A percentile compares a stretch with the other conserved stretches of the same genome.
phyloP scores from a whole-genome alignment of 2,113 vertebrate species.

The Argyrosomus japonicus region DNA sequence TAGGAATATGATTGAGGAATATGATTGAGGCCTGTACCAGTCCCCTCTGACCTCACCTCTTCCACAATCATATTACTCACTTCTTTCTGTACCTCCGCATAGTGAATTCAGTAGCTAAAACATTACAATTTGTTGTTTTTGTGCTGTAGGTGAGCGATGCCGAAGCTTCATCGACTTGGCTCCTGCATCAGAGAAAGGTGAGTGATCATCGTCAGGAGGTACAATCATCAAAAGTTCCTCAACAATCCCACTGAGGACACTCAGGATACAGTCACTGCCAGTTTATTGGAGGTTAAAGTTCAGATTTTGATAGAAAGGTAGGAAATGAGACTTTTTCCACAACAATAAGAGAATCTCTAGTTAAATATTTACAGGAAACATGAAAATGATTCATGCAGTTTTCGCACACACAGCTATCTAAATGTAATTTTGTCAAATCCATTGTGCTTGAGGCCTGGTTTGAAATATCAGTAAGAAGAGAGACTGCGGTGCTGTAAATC shows the following conservation, averaged over 20 bases:
- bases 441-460: not conserved
- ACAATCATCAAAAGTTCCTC: not conserved
- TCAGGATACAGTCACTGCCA: not conserved
- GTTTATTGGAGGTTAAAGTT: not conserved
- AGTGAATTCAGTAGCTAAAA: not conserved
- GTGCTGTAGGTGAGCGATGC: slow-evolving; percentile 89
- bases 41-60: not conserved
- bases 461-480: not conserved
- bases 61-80: not conserved
- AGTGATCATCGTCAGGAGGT: slow-evolving; percentile 55
- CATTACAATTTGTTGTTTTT: slow-evolving; percentile 51
- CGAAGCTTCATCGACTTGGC: slow-evolving; percentile 96
- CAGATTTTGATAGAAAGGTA: not conserved
- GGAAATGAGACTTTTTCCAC: not conserved
- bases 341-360: not conserved
- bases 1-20: not conserved
- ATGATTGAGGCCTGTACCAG: not conserved
- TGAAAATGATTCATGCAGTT: not conserved
- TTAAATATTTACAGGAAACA: not conserved
- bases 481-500: not conserved
- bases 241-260: not conserved
- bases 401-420: not conserved
- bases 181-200: slow-evolving; percentile 95
- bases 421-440: not conserved
- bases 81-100: not conserved